Evolutionary conservation across 2,113 vertebrate species (phyloP), one percentile per base, ranked within the genome.

Genomic region (Chionomys nivalis): DNA sequence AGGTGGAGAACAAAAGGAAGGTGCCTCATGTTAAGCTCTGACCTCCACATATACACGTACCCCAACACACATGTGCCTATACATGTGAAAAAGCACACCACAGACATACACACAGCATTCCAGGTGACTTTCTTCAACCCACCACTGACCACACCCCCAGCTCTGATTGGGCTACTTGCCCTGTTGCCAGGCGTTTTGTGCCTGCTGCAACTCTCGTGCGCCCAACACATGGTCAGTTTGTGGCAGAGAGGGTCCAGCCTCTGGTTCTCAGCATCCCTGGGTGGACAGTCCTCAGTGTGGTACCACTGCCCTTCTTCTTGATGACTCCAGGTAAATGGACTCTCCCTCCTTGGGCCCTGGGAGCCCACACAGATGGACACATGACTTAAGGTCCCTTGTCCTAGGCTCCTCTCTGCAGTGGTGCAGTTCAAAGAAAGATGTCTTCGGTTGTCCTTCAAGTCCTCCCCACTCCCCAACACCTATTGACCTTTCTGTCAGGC

Each of bases 361-460:
- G n/a, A 39, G 33, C 2, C 87, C 79, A 23, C 4, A 0, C 3
- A 2, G 36, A 65, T 12, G 23, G 33, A 52, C 39, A 21, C 36
- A 39, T n/a, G 26, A 31, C 7, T 83, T 31, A 36, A 75, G 66
- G 42, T n/a, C 55, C n/a, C 86, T 39, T 87, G 44, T 68, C 94
- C 72, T 77, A 16, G 91, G 96, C 61, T 93, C 39, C 28, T 83
- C 94, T 96, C 95, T 87, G 14, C 52, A 39, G n/a, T 19, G 72
- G 44, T 44, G 93, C 76, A 44, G 52, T 86, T 97, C 82, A 7
- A 33, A 28, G 89, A 77, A 91, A 94, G 63, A 12, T 44, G 61
- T 19, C 79, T 77, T 81, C 87, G 72, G 92, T 39, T 42, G 86
- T 66, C 61, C 81, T 95, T 77, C 58, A 61, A 61, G 55, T 12